Conservation (phyloP, 2,888 invertebrate genomes). For the Drosophila putrida region DNA sequence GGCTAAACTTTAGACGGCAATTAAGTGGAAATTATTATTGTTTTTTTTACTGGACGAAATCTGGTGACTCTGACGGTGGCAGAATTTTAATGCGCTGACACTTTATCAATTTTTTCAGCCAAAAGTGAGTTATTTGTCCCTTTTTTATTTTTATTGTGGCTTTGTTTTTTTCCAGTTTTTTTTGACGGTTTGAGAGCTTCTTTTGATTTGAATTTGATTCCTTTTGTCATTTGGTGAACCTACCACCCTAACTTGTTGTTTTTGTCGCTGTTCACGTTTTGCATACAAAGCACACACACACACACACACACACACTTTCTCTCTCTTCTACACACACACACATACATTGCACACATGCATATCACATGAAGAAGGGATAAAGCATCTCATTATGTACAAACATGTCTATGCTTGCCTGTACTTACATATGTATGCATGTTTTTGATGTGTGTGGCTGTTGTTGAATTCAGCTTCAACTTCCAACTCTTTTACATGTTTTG, state of each 20-base stretch:
- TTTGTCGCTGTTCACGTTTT: constrained; percentile 52
- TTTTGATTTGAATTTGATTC: constrained; percentile 63
- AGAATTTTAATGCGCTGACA: constrained; percentile 57
- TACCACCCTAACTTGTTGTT: constrained; percentile 70
- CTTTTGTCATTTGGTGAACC: constrained; percentile 65
- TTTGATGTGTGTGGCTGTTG: constrained; percentile 1
- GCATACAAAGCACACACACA: constrained; percentile 66
- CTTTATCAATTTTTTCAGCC: constrained; percentile 55
- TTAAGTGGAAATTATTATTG: not conserved
- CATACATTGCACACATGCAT: constrained; percentile 20
- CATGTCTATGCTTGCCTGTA: constrained; percentile 25
- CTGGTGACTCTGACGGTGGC: constrained; percentile 17
- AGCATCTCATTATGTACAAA: constrained; percentile 60
- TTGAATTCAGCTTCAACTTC: constrained; percentile 30
- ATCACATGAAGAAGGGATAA: constrained; percentile 37
- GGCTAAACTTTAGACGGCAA: constrained; percentile 7
- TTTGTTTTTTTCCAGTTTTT: constrained; percentile 19
- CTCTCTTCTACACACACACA: constrained; percentile 21
- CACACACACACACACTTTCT: constrained; percentile 12
- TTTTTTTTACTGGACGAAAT: constrained; percentile 8
- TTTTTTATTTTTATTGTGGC: constrained; percentile 24
- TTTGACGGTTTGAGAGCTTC: constrained; percentile 38
- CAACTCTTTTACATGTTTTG: constrained; percentile 51
- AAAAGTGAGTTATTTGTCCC: constrained; percentile 66
- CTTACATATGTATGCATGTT: constrained; percentile 23